These are phyloP conservation scores for Campoletis raptor DNA, from an alignment of 2,888 invertebrate genomes.

Conservation along the genomic window DNA sequence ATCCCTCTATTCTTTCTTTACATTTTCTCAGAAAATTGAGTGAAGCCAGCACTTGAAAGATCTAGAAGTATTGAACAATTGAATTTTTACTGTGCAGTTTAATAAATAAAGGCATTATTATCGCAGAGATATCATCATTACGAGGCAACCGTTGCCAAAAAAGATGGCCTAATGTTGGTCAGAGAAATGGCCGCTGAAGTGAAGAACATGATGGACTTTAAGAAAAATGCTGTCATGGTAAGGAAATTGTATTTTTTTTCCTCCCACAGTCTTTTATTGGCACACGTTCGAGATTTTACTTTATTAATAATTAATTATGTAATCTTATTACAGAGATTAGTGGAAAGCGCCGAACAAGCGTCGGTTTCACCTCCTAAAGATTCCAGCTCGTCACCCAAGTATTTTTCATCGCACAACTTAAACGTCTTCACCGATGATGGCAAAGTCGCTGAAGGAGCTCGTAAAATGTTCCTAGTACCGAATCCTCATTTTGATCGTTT, in stretches of 20 bases:
- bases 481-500: conserved; percentile 95
- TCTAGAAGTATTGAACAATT: background rate
- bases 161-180: conserved; percentile 94
- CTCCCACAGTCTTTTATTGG: background rate
- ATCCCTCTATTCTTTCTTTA: background rate
- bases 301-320: background rate
- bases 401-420: conserved; percentile 93
- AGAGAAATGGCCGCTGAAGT: conserved; percentile 96
- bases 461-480: conserved; percentile 90
- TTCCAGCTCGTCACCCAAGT: conserved; percentile 88
- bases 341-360: conserved; percentile 96
- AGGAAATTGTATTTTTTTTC: conserved; percentile 81
- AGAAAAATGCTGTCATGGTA: conserved; percentile 96
- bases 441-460: conserved; percentile 89
- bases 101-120: conserved; percentile 7
- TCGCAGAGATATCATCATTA: conserved; percentile 92
- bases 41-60: background rate
- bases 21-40: background rate
- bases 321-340: conserved; percentile 89
- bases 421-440: conserved; percentile 92
- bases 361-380: conserved; percentile 88
- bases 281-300: background rate
- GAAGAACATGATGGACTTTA: conserved; percentile 97
- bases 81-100: background rate
- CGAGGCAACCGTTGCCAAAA: conserved; percentile 91